phyloP scores from a whole-genome alignment of 2,888 invertebrate genomes.

The Neoitamus cyanurus region DNA sequence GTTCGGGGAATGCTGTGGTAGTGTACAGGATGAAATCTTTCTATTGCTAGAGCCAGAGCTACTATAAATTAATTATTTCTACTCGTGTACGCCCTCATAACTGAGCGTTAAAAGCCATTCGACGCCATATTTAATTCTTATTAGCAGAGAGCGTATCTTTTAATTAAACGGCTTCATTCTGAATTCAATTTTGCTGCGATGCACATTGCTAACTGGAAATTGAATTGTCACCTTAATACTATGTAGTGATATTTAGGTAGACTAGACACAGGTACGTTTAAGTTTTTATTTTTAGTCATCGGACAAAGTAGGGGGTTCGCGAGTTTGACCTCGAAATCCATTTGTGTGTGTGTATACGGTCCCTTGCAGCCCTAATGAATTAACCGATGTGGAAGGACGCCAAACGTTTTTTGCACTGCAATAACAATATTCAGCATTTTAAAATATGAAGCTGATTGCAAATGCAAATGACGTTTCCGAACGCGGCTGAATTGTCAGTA shows the following conservation, averaged over 20 bases:
- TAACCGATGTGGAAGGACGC: no score
- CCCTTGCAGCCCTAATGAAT: no score
- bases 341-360: no score
- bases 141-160: neutral
- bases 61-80: neutral
- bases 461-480: no score
- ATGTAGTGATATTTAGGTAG: neutral
- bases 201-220: neutral
- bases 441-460: no score
- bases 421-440: no score
- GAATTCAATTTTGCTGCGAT: neutral
- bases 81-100: neutral
- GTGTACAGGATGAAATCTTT: neutral
- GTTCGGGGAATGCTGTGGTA: neutral
- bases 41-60: neutral
- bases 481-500: no score
- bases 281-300: no score
- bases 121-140: neutral
- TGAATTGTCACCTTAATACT: neutral
- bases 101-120: neutral
- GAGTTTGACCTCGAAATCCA: no score
- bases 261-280: neutral
- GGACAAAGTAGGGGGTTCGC: no score
- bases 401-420: no score
- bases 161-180: neutral